Conservation (phyloP, 53 echinoderm and acorn worm species). For the Apostichopus leukothele region DNA sequence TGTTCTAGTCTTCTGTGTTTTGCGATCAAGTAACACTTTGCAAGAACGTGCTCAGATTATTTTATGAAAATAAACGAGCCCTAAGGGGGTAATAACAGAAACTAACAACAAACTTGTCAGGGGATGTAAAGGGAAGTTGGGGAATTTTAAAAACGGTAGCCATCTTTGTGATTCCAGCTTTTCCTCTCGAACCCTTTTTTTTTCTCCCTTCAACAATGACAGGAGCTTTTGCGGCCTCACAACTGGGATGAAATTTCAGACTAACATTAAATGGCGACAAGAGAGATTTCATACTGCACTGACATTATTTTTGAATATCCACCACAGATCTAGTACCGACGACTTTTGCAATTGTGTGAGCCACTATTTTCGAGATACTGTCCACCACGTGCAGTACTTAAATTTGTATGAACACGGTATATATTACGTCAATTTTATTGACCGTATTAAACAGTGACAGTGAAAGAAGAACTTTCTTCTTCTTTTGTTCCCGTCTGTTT, state of each 20-base stretch:
- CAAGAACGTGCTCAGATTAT: slow-evolving; percentile 49
- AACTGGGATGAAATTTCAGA: slow-evolving; percentile 41
- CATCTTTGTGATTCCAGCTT: slow-evolving; percentile 46
- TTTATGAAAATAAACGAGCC: slow-evolving; percentile 51
- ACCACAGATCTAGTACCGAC: neutral
- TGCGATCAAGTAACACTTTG: slow-evolving; percentile 53
- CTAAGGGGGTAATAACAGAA: slow-evolving; percentile 47
- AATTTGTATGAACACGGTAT: no score
- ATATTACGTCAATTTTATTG: no score
- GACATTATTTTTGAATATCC: slow-evolving; percentile 24
- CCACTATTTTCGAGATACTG: no score
- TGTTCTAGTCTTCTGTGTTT: slow-evolving; percentile 49
- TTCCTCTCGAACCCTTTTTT: slow-evolving; percentile 17
- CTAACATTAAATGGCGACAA: slow-evolving; percentile 40
- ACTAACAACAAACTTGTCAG: slow-evolving; percentile 42
- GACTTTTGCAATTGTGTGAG: no score
- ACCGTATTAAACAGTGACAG: no score
- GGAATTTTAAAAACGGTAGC: slow-evolving; percentile 42
- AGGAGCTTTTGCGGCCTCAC: slow-evolving; percentile 35
- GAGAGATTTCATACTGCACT: slow-evolving; percentile 10
- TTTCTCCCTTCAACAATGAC: neutral
- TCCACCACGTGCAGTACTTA: no score
- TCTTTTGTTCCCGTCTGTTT: no score
- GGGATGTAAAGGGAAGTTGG: slow-evolving; percentile 19
- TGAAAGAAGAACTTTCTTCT: no score